Evolutionary conservation across 1,140 invertebrate genomes (phyloP), one percentile per base, ranked within the genome.

Genomic region (Diabrotica undecimpunctata): DNA sequence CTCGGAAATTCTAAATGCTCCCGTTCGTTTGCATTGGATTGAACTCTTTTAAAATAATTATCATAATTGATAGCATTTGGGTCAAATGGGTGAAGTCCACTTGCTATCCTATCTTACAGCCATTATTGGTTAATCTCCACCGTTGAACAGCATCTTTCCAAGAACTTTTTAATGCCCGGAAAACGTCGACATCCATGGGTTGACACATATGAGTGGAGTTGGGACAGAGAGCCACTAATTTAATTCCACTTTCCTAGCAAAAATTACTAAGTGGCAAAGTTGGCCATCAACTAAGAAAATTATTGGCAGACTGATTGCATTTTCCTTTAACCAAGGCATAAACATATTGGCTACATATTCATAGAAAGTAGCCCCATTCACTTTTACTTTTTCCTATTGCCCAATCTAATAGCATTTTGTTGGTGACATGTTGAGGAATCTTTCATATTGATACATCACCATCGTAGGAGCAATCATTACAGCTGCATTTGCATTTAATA

Each of bases 251-350:
- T 62, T 76, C 71, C 36, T 64, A 67, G 62, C 78, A 80, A 35
- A 74, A 39, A 54, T 75, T 63, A n/a, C 70, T 35, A n/a, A n/a
- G n/a, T 80, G 75, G 38, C 74, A 75, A 39, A 52, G 59, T 69
- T 79, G 77, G 8, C 77, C 78, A 73, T 79, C 78, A 35, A 79
- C 56, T 74, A 78, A 80, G 6, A 80, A 62, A 53, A 76, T 69
- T 12, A 80, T 69, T 38, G 78, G 76, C 35, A 51, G 52, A 67
- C 58, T 50, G 36, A 80, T 74, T 55, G 71, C 69, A 14, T 77
- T 67, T 70, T 75, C 11, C 61, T 46, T 70, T 46, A 80, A 46
- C 73, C 75, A 80, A 51, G 74, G 78, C 39, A 76, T 11, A 72
- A n/a, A 80, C 7, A 75, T 70, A 65, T 80, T 76, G 9, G 70